These are phyloP conservation scores for Heliconius himera DNA, from an alignment of 1,140 invertebrate genomes.

Conservation along the genomic window DNA sequence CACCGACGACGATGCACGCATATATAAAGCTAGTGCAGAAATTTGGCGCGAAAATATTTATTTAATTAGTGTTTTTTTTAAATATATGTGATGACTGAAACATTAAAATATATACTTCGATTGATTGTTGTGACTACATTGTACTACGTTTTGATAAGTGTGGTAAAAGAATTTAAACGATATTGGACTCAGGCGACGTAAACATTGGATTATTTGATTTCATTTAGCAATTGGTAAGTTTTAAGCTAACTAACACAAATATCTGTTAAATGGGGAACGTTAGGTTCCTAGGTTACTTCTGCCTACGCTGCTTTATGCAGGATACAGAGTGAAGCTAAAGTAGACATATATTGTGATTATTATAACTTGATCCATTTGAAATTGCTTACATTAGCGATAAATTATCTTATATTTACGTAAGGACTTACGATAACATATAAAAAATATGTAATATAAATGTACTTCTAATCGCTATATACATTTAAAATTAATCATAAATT, in stretches of 20 bases:
- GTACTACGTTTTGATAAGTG: slow-evolving; percentile 64
- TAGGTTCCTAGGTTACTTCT: too few species aligned
- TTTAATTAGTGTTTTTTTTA: slow-evolving; percentile 35
- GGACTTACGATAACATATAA: not conserved
- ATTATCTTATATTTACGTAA: not conserved
- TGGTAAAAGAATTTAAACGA: slow-evolving; percentile 62
- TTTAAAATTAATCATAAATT: too few species aligned
- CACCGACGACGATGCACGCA: slow-evolving; percentile 39
- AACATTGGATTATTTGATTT: slow-evolving; percentile 49
- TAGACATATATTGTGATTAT: too few species aligned
- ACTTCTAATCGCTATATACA: not conserved
- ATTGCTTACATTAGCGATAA: not conserved
- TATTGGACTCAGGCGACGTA: slow-evolving; percentile 50
- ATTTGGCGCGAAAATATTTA: slow-evolving; percentile 53
- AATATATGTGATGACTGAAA: slow-evolving; percentile 61
- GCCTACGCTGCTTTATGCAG: too few species aligned
- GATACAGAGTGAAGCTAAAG: too few species aligned
- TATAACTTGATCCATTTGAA: too few species aligned
- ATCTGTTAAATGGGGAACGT: not conserved
- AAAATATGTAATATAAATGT: not conserved
- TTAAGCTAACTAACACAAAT: not conserved
- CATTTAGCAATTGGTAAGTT: slow-evolving; percentile 39
- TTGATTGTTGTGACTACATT: slow-evolving; percentile 57
- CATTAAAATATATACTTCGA: slow-evolving; percentile 56
- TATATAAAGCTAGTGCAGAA: slow-evolving; percentile 20